Evolutionary conservation across 2,113 vertebrate genomes (phyloP), one percentile per base, ranked within the genome.

Genomic region (Chaetodon trifascialis): DNA sequence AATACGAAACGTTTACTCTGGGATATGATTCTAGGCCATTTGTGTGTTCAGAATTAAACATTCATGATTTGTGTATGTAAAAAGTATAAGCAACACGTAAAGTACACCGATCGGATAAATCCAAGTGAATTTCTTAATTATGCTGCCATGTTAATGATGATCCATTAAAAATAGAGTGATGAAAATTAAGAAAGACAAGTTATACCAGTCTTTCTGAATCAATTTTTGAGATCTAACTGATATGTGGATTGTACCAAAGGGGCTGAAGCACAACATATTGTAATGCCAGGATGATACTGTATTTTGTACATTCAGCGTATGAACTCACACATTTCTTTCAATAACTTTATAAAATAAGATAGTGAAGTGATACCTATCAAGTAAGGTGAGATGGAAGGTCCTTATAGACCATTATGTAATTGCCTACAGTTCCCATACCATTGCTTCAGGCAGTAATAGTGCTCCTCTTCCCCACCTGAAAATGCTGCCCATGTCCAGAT

Each of bases 401-500:
- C 40, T 72, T 10, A n/a, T 62, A 30, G 38, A 47, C 52, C 19
- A 19, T 6, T 72, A 30, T 78, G 62, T 62, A 60, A 58, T 70
- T 76, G 52, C 10, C 44, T 47, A 6, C 14, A 42, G n/a, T 71
- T 84, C n/a, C 68, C 36, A 25, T 34, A 36, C 55, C 23, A 54
- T 38, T 42, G 36, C 63, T 66, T 67, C 40, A 85, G 80, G 75
- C 74, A 42, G 17, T 65, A 52, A 63, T 38, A 70, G 11, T 67
- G 25, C 66, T 82, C 51, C 56, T 86, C 47, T 67, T 36, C 46
- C 42, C 23, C 30, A 59, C 34, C 73, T 77, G 34, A 62, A 83
- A 85, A 78, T 54, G 74, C 66, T 51, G 4, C 70, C 40, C 42
- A 51, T 73, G 72, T 80, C 66, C 42, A 68, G 71, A 60, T 34